Percentiles rank a stretch among this genome's conserved stretches.
Evolutionary conservation across 2,797 vertebrate species (phyloP).

Genomic region (Poecilia picta): DNA sequence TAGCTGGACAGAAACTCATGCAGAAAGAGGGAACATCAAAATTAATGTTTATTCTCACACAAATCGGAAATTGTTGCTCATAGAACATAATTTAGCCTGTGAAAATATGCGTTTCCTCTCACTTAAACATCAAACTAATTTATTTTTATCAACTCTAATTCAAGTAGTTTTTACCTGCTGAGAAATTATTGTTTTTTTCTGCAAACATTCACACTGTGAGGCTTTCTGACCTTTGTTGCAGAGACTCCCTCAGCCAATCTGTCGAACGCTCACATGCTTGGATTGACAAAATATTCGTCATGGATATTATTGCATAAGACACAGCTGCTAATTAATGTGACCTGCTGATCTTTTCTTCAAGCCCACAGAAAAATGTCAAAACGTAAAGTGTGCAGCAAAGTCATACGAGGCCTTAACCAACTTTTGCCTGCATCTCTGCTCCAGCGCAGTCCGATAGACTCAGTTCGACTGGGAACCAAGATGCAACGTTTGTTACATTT

Average conservation of each 20-base stretch:
- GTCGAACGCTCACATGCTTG: not conserved
- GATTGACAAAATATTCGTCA: conserved; percentile 2
- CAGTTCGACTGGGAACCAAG: too few species aligned
- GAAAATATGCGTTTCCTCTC: not conserved
- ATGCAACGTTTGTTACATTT: too few species aligned
- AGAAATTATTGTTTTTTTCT: not conserved
- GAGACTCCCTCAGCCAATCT: not conserved
- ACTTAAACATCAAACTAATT: not conserved
- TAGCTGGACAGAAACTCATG: conserved; percentile 1
- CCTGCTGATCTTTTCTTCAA: not conserved
- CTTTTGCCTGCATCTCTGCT: too few species aligned
- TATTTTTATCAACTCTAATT: not conserved
- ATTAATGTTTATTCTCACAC: too few species aligned
- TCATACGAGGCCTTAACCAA: too few species aligned
- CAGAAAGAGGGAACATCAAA: not conserved
- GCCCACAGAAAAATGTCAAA: not conserved
- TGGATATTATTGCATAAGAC: conserved; percentile 3
- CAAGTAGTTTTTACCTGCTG: not conserved
- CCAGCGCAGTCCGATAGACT: too few species aligned
- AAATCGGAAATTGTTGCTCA: too few species aligned
- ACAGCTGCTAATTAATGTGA: not conserved
- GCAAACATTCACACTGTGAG: not conserved
- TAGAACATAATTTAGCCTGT: too few species aligned
- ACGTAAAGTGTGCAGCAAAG: not conserved
- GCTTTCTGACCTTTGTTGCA: not conserved